Percentiles rank a stretch among this genome's conserved stretches.
Evolutionary conservation across 2,797 vertebrate species (phyloP).

Genomic region (Distichodus sexfasciatus): DNA sequence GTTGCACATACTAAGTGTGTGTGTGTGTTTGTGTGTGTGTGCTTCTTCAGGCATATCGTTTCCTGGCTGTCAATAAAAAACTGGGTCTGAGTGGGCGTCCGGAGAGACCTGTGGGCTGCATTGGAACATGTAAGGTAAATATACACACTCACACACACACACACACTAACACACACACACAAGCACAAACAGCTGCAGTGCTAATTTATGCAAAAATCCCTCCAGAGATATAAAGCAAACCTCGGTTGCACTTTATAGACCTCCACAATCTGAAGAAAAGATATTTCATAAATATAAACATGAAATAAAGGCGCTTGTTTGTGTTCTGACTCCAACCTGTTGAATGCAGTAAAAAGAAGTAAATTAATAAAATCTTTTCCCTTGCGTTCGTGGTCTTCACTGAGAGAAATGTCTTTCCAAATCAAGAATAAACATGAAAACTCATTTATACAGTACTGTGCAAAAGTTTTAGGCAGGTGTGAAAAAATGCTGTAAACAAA

Average conservation of each 20-base stretch:
- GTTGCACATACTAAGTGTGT: slow-evolving; percentile 9
- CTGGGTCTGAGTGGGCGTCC: slow-evolving; percentile 92
- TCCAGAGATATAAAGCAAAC: background rate
- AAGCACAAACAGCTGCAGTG: background rate
- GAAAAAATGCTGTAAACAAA: no score
- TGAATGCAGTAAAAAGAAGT: background rate
- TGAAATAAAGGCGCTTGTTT: background rate
- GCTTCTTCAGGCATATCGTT: slow-evolving; percentile 86
- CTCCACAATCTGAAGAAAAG: background rate
- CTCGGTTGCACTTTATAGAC: background rate
- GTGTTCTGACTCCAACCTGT: background rate
- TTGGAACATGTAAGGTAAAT: slow-evolving; percentile 92
- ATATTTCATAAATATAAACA: background rate
- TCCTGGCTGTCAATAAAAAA: slow-evolving; percentile 91
- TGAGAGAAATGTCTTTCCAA: no score
- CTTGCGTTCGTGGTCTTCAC: no score
- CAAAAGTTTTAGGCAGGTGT: no score
- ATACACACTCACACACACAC: background rate
- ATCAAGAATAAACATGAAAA: no score
- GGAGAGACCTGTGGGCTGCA: slow-evolving; percentile 92
- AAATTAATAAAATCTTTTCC: no score
- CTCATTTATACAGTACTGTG: no score
- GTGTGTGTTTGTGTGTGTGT: slow-evolving; percentile 29
- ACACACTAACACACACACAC: no score
- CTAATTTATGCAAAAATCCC: no score